Base-by-base conservation (phyloP, 2,113 vertebrate genomes). In the Seriola dumerili region DNA sequence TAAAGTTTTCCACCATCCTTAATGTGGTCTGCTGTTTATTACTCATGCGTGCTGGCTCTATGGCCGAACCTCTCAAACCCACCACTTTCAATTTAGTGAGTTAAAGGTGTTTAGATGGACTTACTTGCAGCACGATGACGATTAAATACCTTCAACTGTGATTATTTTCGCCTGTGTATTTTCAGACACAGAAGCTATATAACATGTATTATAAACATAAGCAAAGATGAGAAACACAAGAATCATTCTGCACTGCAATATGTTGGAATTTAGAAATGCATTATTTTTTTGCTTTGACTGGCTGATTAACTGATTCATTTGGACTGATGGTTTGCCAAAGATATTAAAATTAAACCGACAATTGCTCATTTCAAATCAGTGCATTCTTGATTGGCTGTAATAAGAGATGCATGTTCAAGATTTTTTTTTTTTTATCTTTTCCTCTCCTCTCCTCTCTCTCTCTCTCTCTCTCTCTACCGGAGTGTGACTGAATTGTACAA, bases 401-500 rank as follows among this genome's bases (percentile, higher is more conserved):
- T 93, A 91, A 93, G 90, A 92, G 89, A 76, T 90, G 85, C 83
- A 92, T 68, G 81, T 93, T 91, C 78, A 76, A 93, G 93, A 91
- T 93, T 91, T 94, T 94, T 90, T 78, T 63, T 55, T 48, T 29
- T 11, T 11, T 42, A 8, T 10, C 8, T 10, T 8, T 10, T 42
- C 40, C 40, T 38, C 38, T 25, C 36, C 36, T 38, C 38, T 38
- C 40, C 40, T 10, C 10, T 2, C 40, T 42, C 40, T 2, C 40
- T 42, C 40, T 10, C 8, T 42, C 40, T 42, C 8, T 42, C 40
- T 0, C 16, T 17, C 71, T 40, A 29, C 90, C 84, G 76, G 67
- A 91, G 94, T 93, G 94, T 93, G 93, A 96, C 93, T 91, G 93
- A 93, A 96, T 93, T 94, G 94, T 89, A 91, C 93, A 94, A 85